A percentile compares a stretch with the other conserved stretches of the same genome.
Evolutionary conservation across 2,113 vertebrate species (phyloP).

Genomic region (Hyla sarda): DNA sequence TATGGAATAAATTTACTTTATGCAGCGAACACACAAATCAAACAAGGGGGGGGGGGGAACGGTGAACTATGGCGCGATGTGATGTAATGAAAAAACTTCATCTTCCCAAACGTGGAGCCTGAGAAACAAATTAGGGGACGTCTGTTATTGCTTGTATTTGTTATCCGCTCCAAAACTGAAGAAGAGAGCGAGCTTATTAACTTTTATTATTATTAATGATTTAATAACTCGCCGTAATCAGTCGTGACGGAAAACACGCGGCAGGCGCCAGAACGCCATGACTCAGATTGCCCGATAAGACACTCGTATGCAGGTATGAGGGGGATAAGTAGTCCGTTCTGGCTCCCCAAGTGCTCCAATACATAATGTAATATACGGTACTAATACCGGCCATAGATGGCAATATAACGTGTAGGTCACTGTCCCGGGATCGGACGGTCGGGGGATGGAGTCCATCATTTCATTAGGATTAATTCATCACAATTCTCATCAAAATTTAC

Average conservation of each 20-base stretch:
- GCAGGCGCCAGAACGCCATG: background rate
- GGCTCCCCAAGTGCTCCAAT: background rate
- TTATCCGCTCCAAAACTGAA: conserved; percentile 40
- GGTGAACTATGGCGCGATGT: background rate
- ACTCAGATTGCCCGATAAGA: background rate
- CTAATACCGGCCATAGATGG: no score
- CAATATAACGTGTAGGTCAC: background rate
- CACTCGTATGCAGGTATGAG: background rate
- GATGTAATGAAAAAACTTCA: conserved; percentile 57
- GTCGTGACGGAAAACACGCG: conserved; percentile 11
- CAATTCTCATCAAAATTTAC: background rate
- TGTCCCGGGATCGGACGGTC: background rate
- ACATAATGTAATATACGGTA: background rate
- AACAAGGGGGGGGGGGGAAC: background rate
- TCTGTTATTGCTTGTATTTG: conserved; percentile 50
- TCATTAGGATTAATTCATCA: background rate
- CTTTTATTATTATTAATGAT: conserved; percentile 58
- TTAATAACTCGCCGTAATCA: conserved; percentile 50
- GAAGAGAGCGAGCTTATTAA: conserved; percentile 29
- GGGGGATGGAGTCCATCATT: background rate
- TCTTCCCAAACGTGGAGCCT: conserved; percentile 33
- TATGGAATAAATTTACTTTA: conserved; percentile 48
- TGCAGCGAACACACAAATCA: conserved; percentile 43
- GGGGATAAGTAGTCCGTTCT: background rate
- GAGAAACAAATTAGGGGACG: conserved; percentile 36